These are phyloP conservation scores for Napeogenes sylphis DNA, from an alignment of 2,888 invertebrate species.

Conservation along the genomic window DNA sequence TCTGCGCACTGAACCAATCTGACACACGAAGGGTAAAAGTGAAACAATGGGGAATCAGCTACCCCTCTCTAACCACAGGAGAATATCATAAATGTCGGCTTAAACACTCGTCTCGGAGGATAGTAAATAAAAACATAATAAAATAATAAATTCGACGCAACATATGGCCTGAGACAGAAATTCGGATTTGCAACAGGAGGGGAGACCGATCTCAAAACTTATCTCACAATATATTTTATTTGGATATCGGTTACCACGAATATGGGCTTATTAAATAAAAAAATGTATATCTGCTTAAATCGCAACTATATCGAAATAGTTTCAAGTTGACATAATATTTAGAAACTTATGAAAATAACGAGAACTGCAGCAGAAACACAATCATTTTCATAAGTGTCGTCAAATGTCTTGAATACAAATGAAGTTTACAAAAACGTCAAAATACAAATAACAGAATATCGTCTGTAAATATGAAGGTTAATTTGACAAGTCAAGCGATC, in stretches of 20 bases:
- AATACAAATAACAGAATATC: neutral
- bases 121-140: slow-evolving; percentile 76
- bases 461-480: slow-evolving; percentile 6
- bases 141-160: slow-evolving; percentile 73
- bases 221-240: slow-evolving; percentile 12
- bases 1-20: slow-evolving; percentile 51
- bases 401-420: too few species aligned
- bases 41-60: slow-evolving; percentile 69
- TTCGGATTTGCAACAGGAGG: slow-evolving; percentile 38
- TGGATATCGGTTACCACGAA: neutral
- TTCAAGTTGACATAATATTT: too few species aligned
- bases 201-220: slow-evolving; percentile 8
- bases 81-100: slow-evolving; percentile 77
- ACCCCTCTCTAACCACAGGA: slow-evolving; percentile 71
- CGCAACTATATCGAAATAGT: too few species aligned
- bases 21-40: slow-evolving; percentile 64
- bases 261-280: neutral
- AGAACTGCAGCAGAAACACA: too few species aligned
- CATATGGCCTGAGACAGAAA: slow-evolving; percentile 62
- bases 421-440: too few species aligned
- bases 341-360: too few species aligned
- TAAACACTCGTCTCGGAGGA: slow-evolving; percentile 73
- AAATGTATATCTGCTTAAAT: too few species aligned
- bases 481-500: slow-evolving; percentile 40
- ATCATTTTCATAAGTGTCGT: too few species aligned